phyloP scores from a whole-genome alignment of 1,140 invertebrate genomes.

The Saccostrea cuccullata region DNA sequence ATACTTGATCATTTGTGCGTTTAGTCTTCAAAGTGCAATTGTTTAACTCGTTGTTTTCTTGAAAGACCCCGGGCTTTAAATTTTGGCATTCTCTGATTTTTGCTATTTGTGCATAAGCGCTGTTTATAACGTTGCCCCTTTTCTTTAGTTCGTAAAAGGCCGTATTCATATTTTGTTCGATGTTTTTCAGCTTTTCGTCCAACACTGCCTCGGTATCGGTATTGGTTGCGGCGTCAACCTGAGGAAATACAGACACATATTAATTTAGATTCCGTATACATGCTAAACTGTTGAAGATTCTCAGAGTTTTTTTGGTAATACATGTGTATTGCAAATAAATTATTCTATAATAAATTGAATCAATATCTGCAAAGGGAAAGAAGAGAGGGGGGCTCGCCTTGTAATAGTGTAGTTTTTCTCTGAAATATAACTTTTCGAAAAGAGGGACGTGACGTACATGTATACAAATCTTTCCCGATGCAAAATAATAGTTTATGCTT shows the following conservation, averaged over 20 bases:
- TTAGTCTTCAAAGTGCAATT: neutral
- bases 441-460: too few species aligned
- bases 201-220: conserved; percentile 13
- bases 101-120: conserved; percentile 39
- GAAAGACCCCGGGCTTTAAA: neutral
- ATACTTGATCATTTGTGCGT: neutral
- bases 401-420: too few species aligned
- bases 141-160: conserved; percentile 36
- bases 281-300: too few species aligned
- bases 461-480: too few species aligned
- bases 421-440: too few species aligned
- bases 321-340: too few species aligned
- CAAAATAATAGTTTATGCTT: too few species aligned
- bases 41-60: neutral
- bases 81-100: neutral
- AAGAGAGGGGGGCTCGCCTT: too few species aligned
- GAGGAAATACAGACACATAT: neutral
- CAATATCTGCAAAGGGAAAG: too few species aligned
- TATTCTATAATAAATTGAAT: too few species aligned
- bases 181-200: conserved; percentile 41
- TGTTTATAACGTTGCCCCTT: conserved; percentile 44
- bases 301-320: too few species aligned
- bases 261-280: neutral
- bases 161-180: conserved; percentile 43
- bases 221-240: conserved; percentile 48